These are phyloP conservation scores for Alloplasta piceator DNA, from an alignment of 2,888 invertebrate species.

Conservation along the genomic window DNA sequence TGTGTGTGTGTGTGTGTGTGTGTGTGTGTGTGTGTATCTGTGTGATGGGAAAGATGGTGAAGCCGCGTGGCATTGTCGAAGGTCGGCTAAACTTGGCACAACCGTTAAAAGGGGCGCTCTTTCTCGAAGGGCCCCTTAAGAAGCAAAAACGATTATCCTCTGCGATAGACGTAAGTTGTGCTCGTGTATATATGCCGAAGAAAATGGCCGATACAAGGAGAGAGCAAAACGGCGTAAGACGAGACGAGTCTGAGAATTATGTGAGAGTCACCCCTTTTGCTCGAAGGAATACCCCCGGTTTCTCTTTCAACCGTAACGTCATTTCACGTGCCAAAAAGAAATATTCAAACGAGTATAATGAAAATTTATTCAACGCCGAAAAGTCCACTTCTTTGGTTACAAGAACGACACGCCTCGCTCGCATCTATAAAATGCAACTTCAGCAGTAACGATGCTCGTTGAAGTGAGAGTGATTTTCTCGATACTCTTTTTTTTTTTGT, in stretches of 20 bases:
- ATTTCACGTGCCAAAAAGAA: slow-evolving; percentile 22
- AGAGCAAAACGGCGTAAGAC: slow-evolving; percentile 63
- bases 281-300: slow-evolving; percentile 18
- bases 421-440: too few species aligned
- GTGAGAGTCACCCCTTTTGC: slow-evolving; percentile 46
- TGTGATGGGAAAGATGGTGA: slow-evolving; percentile 23
- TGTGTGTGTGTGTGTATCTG: not conserved
- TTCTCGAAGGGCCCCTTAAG: slow-evolving; percentile 70
- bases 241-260: slow-evolving; percentile 59
- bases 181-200: slow-evolving; percentile 48
- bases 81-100: slow-evolving; percentile 76
- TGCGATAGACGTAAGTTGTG: slow-evolving; percentile 64
- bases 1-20: not conserved
- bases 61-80: slow-evolving; percentile 74
- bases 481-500: slow-evolving; percentile 7
- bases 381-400: slow-evolving; percentile 33
- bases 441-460: too few species aligned
- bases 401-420: not conserved
- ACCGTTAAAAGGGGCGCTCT: slow-evolving; percentile 74
- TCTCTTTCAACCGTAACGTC: slow-evolving; percentile 38
- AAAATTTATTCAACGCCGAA: slow-evolving; percentile 59
- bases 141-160: slow-evolving; percentile 69
- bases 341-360: slow-evolving; percentile 34
- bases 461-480: not conserved
- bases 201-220: slow-evolving; percentile 55